phyloP scores from a whole-genome alignment of 2,113 vertebrate genomes.

The Heterochromis multidens region DNA sequence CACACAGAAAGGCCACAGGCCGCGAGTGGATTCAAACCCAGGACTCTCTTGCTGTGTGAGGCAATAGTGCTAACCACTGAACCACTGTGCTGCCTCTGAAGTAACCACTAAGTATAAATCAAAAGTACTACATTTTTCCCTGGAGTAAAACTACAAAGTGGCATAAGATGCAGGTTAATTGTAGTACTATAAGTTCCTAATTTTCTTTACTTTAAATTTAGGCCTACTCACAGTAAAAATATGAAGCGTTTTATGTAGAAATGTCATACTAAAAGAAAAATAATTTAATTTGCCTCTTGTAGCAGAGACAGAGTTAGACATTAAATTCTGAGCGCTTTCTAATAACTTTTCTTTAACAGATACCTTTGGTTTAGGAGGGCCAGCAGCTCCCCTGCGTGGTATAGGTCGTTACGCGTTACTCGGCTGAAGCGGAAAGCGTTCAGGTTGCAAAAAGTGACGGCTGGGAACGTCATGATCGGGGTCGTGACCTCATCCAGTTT shows the following conservation, averaged over 20 bases:
- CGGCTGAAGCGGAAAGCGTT: constrained; percentile 96
- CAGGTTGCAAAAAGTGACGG: constrained; percentile 97
- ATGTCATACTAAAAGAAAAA: neutral
- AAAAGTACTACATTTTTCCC: no score
- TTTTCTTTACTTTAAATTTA: no score
- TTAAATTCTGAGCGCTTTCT: neutral
- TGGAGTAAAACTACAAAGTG: no score
- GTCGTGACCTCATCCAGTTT: constrained; percentile 93
- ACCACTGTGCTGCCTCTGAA: neutral
- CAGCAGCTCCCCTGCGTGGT: constrained; percentile 95
- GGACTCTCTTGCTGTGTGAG: neutral
- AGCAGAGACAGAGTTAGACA: neutral
- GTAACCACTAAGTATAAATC: no score
- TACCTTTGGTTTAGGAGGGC: constrained; percentile 95
- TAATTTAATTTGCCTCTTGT: neutral
- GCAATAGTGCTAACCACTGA: neutral
- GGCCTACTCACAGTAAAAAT: neutral
- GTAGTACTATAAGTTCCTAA: no score
- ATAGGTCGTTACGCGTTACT: constrained; percentile 95
- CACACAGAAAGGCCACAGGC: no score
- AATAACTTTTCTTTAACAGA: neutral
- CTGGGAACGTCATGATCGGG: constrained; percentile 88
- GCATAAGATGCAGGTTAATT: no score
- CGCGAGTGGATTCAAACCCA: neutral
- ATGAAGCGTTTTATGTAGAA: neutral